Evolutionary conservation across 2,888 invertebrate genomes (phyloP).

Genomic region (Ectemnius cavifrons): DNA sequence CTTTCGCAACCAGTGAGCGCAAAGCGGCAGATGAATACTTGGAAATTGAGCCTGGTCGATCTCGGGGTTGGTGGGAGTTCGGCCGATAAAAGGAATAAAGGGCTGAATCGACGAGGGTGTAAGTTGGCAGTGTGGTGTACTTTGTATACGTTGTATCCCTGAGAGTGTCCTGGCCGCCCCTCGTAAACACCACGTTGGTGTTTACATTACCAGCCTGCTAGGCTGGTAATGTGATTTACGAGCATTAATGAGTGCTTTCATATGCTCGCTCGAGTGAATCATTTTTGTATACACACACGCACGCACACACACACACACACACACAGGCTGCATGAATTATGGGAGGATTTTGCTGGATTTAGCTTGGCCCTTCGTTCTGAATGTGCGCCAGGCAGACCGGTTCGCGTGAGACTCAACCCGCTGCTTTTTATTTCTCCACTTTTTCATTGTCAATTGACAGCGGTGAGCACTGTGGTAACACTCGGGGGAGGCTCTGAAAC

Average conservation of each 20-base stretch:
- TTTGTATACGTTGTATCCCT: background rate
- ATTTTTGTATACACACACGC: slow-evolving; percentile 10
- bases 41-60: background rate
- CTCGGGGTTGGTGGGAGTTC: background rate
- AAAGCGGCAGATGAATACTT: slow-evolving; percentile 10
- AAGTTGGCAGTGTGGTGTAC: background rate
- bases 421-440: too few species aligned
- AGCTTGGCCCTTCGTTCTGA: background rate
- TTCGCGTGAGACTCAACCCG: background rate
- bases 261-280: slow-evolving; percentile 13
- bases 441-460: too few species aligned
- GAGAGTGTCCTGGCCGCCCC: slow-evolving; percentile 20
- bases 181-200: slow-evolving; percentile 11
- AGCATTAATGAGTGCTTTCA: slow-evolving; percentile 36
- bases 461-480: too few species aligned
- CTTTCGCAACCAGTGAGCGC: background rate
- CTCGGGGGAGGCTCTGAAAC: too few species aligned
- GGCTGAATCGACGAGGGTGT: background rate
- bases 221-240: slow-evolving; percentile 39
- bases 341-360: background rate
- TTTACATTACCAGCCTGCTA: slow-evolving; percentile 8
- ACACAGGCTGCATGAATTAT: slow-evolving; percentile 3
- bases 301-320: too few species aligned
- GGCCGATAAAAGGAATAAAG: background rate
- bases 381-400: background rate